Conservation (phyloP, 2,888 invertebrate genomes). For the Peribatodes rhomboidaria region DNA sequence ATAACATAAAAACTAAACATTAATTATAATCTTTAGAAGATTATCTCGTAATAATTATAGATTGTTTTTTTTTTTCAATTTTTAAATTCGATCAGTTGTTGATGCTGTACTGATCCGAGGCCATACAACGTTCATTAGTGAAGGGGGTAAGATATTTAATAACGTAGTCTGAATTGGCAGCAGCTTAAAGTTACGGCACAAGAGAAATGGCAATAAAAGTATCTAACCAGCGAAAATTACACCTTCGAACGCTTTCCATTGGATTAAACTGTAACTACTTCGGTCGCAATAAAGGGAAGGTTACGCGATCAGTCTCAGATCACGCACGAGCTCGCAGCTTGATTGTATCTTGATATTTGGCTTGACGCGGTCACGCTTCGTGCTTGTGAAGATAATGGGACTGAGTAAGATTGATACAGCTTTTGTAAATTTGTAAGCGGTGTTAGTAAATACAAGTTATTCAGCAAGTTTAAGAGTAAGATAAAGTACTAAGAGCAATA, state of each 20-base stretch:
- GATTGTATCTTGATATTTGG: constrained; percentile 14
- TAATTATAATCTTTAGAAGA: no score
- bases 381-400: background rate
- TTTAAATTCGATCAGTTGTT: no score
- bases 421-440: no score
- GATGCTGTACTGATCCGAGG: no score
- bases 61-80: no score
- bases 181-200: constrained; percentile 16
- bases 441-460: no score
- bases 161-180: background rate
- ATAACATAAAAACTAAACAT: no score
- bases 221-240: constrained; percentile 31
- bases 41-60: no score
- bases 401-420: background rate
- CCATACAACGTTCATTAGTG: background rate
- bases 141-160: no score
- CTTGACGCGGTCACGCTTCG: constrained; percentile 19
- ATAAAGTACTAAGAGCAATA: no score
- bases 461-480: no score
- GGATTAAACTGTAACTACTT: constrained; percentile 14
- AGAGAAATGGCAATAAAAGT: constrained; percentile 37
- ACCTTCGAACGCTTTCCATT: constrained; percentile 28
- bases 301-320: constrained; percentile 23
- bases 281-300: constrained; percentile 13
- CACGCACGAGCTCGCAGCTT: constrained; percentile 23